A percentile compares a stretch with the other conserved stretches of the same genome.
phyloP scores from a whole-genome alignment of 2,797 vertebrate genomes.

The Scolopax rusticola region DNA sequence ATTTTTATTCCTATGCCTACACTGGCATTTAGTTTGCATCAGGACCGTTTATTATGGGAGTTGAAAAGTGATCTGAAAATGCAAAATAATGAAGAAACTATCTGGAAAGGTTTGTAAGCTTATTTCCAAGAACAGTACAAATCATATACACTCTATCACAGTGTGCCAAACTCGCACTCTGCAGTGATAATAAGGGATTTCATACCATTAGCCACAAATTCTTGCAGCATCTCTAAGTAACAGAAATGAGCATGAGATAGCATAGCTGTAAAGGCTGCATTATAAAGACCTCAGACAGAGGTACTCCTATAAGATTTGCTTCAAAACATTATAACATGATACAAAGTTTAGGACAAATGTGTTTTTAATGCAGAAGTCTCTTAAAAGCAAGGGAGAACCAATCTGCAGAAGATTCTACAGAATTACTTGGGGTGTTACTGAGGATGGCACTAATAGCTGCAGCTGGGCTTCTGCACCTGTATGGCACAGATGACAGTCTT shows the following conservation, averaged over 20 bases:
- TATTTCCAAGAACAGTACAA: neutral
- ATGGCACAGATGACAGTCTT: neutral
- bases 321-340: neutral
- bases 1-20: neutral
- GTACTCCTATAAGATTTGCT: neutral
- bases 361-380: neutral
- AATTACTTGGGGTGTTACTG: neutral
- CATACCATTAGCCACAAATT: neutral
- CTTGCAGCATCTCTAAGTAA: neutral
- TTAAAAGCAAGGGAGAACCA: neutral
- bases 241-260: neutral
- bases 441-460: neutral
- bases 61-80: neutral
- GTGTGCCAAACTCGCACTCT: neutral
- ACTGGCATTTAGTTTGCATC: neutral
- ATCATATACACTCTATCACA: accelerated
- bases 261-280: neutral
- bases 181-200: neutral
- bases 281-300: neutral
- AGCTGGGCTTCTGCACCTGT: neutral
- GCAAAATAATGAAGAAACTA: neutral
- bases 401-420: neutral
- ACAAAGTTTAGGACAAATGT: neutral
- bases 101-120: neutral
- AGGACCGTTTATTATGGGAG: neutral